Base-by-base conservation (phyloP, 2,113 vertebrate species). In the Phalacrocorax brasilianus region DNA sequence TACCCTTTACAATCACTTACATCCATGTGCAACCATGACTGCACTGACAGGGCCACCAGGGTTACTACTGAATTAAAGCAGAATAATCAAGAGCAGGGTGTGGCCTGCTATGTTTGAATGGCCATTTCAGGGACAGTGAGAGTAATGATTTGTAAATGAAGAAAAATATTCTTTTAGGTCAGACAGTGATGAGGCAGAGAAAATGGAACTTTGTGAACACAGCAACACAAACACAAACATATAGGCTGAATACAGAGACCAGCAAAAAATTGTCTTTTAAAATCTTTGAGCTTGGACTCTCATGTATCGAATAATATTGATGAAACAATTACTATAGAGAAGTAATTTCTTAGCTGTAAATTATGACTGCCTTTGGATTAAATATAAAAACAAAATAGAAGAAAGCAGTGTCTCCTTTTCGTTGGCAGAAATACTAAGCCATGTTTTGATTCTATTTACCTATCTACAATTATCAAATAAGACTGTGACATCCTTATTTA, bases 21-120 rank as follows among this genome's bases (percentile, higher is more conserved):
- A 2, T 33, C 33, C 8, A 5, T 24, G 5, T 32, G 14, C 19
- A 73, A 27, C 6, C 5, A 42, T 1, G 2, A 33, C 14, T 22
- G 15, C 2, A 2, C 33, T n/a, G 22, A 21, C 40, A 32, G 24
- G 87, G 19, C 12, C 12, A 40, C 8, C 2, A 2, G 26, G 12
- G 8, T 77, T 87, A 28, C 45, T 73, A 11, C 26, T 59, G 42
- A 50, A n/a, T 78, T n/a, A 42, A 8, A 32, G 3, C 17, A 58
- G 26, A 72, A 68, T 15, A 61, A 30, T 8, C 26, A 66, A 68
- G 10, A 70, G 8, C 3, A 73, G 45, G 27, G 76, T 70, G 50
- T 72, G 33, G 23, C 15, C 27, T 35, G 9, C 27, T 35, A 15
- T 65, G 8, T 79, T 73, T 56, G 27, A 87, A 88, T 11, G 22